Percentiles rank a stretch among this genome's conserved stretches.
Evolutionary conservation across 2,888 invertebrate genomes (phyloP).

Genomic region (Eudemis profundana): DNA sequence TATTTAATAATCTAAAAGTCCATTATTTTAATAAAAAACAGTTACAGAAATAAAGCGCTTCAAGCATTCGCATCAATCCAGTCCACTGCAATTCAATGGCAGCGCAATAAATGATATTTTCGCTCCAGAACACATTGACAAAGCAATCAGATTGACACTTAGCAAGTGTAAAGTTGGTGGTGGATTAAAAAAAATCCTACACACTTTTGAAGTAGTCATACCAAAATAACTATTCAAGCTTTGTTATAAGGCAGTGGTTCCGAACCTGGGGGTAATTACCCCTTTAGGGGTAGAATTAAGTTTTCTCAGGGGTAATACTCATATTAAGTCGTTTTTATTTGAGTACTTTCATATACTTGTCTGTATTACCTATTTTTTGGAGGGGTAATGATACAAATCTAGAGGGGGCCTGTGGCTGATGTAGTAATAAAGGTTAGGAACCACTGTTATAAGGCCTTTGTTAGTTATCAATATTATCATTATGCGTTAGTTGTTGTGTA

Average conservation of each 20-base stretch:
- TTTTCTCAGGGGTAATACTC: too few species aligned
- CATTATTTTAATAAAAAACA: neutral
- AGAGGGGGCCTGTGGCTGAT: too few species aligned
- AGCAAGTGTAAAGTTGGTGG: conserved; percentile 68
- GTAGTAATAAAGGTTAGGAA: too few species aligned
- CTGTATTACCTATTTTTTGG: too few species aligned
- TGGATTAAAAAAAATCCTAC: conserved; percentile 38
- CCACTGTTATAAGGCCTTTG: conserved; percentile 21
- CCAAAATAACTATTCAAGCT: conserved; percentile 56
- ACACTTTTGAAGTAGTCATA: conserved; percentile 12
- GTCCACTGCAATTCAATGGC: conserved; percentile 52
- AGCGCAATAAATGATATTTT: conserved; percentile 69
- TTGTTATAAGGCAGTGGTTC: conserved; percentile 48
- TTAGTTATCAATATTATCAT: conserved; percentile 15
- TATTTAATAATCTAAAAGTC: neutral
- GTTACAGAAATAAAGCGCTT: conserved; percentile 57
- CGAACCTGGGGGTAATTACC: too few species aligned
- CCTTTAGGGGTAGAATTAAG: too few species aligned
- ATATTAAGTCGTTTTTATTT: too few species aligned
- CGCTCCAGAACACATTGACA: conserved; percentile 72
- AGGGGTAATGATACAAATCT: too few species aligned
- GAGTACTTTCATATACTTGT: too few species aligned
- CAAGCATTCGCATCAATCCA: conserved; percentile 45
- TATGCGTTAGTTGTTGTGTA: conserved; percentile 11
- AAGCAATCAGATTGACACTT: conserved; percentile 71